Percentiles rank a stretch among this genome's conserved stretches.
Conservation (phyloP, 2,113 vertebrate genomes). For the Equus przewalskii region DNA sequence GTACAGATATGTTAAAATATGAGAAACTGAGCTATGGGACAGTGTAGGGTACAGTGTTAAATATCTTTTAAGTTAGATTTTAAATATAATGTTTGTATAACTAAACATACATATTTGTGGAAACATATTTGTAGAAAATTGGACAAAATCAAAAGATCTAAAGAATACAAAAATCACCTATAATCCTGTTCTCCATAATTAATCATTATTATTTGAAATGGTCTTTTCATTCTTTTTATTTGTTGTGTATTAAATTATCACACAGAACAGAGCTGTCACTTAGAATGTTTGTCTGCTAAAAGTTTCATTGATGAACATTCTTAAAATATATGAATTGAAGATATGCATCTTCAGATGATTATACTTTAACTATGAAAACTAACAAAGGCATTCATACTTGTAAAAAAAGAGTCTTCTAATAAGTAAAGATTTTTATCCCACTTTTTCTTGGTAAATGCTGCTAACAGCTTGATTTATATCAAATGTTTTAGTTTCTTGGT, state of each 20-base stretch:
- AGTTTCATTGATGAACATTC: slow-evolving; percentile 45
- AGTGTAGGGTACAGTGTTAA: background rate
- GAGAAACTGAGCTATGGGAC: background rate
- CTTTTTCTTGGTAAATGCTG: background rate
- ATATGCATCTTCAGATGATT: background rate
- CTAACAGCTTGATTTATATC: background rate
- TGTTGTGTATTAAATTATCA: slow-evolving; percentile 14
- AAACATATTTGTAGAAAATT: slow-evolving; percentile 48
- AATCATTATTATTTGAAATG: slow-evolving; percentile 32
- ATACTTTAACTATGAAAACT: slow-evolving; percentile 29
- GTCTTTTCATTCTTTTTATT: slow-evolving; percentile 10
- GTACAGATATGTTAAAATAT: background rate
- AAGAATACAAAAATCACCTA: background rate
- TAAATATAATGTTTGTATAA: slow-evolving; percentile 4
- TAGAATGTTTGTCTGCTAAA: slow-evolving; percentile 41
- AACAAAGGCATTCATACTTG: slow-evolving; percentile 8
- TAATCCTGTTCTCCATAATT: slow-evolving; percentile 37
- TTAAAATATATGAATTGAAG: slow-evolving; percentile 22
- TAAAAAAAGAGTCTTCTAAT: background rate
- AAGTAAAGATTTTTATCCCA: background rate
- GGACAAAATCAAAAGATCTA: background rate
- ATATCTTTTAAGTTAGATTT: slow-evolving; percentile 41
- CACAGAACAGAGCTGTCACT: background rate
- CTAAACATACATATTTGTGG: background rate
- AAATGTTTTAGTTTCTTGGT: background rate